Evolutionary conservation across 92 coral and sea anemone genomes (phyloP).

Genomic region (Parazoanthus darwini): DNA sequence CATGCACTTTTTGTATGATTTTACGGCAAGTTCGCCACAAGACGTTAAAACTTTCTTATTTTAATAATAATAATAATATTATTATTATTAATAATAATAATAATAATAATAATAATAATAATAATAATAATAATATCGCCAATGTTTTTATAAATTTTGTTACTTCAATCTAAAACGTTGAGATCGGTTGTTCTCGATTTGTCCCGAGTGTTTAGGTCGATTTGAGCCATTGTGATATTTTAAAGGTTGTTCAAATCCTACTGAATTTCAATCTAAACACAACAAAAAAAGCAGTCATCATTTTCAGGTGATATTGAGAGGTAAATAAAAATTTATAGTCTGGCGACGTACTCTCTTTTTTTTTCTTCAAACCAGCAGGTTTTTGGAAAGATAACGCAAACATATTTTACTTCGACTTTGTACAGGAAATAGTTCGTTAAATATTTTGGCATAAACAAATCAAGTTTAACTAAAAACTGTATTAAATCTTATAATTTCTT

Average conservation of each 20-base stretch:
- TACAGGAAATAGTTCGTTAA: neutral
- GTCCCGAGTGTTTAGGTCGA: too few species aligned
- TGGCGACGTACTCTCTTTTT: neutral
- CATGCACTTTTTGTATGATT: neutral
- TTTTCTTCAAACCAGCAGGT: neutral
- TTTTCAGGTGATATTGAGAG: neutral
- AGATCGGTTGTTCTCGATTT: neutral
- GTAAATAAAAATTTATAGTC: neutral
- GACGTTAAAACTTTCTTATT: neutral
- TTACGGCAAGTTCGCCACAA: neutral
- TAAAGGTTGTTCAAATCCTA: too few species aligned
- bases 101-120: too few species aligned
- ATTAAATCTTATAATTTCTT: too few species aligned
- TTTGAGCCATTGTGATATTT: too few species aligned
- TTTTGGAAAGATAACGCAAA: neutral
- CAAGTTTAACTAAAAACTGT: too few species aligned
- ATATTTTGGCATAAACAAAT: too few species aligned
- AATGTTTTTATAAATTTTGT: neutral
- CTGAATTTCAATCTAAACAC: neutral
- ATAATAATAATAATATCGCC: too few species aligned
- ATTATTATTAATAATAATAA: too few species aligned
- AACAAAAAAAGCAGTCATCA: neutral
- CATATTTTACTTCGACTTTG: too few species aligned
- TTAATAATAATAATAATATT: too few species aligned
- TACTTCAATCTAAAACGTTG: neutral